Evolutionary conservation across 2,797 vertebrate genomes (phyloP), one percentile per base, ranked within the genome.

Genomic region (Ctenopoma multispine): DNA sequence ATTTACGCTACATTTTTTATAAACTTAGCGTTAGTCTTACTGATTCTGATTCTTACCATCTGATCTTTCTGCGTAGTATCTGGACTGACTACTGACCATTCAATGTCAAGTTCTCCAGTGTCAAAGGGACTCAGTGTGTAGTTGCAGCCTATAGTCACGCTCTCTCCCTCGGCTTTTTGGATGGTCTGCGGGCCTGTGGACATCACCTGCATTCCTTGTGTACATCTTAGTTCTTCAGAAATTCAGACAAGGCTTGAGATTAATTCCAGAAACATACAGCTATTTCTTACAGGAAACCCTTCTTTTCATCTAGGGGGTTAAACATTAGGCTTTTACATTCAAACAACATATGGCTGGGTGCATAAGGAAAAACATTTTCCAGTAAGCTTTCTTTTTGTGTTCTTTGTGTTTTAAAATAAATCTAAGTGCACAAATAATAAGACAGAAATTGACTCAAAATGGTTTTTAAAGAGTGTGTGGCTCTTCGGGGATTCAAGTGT

Each of bases 11-110:
- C 6, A 1, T 43, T 6, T 46, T 46, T n/a, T n/a, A 23, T 5
- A 7, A 23, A 0, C 40, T 27, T 18, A 36, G 9, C 11, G 18
- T 3, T 4, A 14, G 20, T 61, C 7, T 29, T 4, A n/a, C n/a
- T n/a, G n/a, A 24, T 20, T 57, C 38, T 23, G 29, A 17, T 17
- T 69, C 95, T 94, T 84, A 97, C 96, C 93, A 96, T 94, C 0
- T 93, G 94, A 86, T 97, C 95, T 1, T 94, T 95, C 58, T 92
- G 77, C 0, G 94, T 89, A 0, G 92, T 91, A 69, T 97, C 96
- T 0, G 95, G 94, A n/a, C 93, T 95, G 91, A 97, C 79, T 66
- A 94, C 84, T 48, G 93, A 95, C 96, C 97, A 98, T 60, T 97
- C 95, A 0, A 97, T 97, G 72, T 97, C 96, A 54, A 97, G 88